Evolutionary conservation across 2,113 vertebrate species (phyloP).

Genomic region (Glareola pratincola): DNA sequence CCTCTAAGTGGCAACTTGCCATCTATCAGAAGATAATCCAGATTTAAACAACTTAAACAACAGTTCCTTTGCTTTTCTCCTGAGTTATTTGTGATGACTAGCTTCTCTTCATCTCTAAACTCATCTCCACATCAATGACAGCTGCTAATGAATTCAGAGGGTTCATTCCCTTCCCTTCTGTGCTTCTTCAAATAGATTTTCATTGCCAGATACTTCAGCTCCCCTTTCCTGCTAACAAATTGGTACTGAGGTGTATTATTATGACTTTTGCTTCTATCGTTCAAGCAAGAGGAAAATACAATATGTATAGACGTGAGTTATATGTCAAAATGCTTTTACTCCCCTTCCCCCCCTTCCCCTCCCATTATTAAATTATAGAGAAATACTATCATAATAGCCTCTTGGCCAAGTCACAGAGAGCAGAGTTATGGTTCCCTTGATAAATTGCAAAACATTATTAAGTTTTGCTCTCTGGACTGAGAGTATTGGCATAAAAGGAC

Average conservation of each 20-base stretch:
- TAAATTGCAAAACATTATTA: conserved; percentile 62
- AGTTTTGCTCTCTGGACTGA: conserved; percentile 53
- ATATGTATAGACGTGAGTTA: not conserved
- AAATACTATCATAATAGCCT: conserved; percentile 54
- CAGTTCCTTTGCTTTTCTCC: conserved; percentile 15
- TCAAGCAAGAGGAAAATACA: conserved; percentile 27
- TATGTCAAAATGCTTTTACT: conserved; percentile 47
- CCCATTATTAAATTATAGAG: conserved; percentile 55
- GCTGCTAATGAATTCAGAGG: conserved; percentile 61
- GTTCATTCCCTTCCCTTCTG: conserved; percentile 43
- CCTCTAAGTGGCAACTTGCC: not conserved
- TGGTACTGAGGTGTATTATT: not conserved
- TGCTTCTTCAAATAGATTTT: conserved; percentile 24
- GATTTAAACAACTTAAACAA: not conserved
- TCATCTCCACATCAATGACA: conserved; percentile 57
- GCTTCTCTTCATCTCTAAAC: conserved; percentile 39
- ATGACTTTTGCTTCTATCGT: conserved; percentile 28
- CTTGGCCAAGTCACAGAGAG: conserved; percentile 39
- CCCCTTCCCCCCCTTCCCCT: not conserved
- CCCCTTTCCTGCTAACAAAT: conserved; percentile 28
- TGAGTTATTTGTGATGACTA: not conserved
- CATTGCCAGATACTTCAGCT: conserved; percentile 18
- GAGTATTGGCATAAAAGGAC: conserved; percentile 62
- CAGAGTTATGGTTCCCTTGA: conserved; percentile 55
- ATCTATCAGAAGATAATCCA: not conserved